phyloP scores from a whole-genome alignment of 1,140 invertebrate genomes.

The Trachelipus rathkii region DNA sequence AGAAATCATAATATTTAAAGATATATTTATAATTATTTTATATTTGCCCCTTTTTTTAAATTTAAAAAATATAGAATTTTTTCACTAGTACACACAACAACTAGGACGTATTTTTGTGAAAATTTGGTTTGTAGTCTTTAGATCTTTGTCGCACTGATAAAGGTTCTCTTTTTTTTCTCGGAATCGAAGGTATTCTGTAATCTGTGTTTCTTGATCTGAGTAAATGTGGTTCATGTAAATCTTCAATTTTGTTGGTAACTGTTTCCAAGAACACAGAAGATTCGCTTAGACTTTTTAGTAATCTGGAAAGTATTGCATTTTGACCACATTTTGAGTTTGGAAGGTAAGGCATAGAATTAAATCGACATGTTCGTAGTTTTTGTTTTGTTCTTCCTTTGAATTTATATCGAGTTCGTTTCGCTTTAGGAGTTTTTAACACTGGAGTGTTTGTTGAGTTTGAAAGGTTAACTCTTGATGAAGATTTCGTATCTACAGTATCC shows the following conservation, averaged over 20 bases:
- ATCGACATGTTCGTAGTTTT: neutral
- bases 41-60: too few relatives aligned
- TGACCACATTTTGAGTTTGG: neutral
- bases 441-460: neutral
- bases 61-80: too few relatives aligned
- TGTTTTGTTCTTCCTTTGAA: neutral
- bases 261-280: neutral
- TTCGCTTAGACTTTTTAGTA: conserved; percentile 1
- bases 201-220: too few relatives aligned
- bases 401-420: neutral
- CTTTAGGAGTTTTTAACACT: neutral
- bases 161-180: too few relatives aligned
- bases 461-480: neutral
- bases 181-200: too few relatives aligned
- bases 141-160: too few relatives aligned
- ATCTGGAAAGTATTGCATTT: neutral
- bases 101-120: too few relatives aligned
- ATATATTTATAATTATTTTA: too few relatives aligned
- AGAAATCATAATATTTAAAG: too few relatives aligned
- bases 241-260: neutral
- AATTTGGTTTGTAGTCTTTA: too few relatives aligned
- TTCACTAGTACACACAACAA: too few relatives aligned
- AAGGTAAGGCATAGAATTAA: neutral
- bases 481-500: neutral
- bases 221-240: neutral